Base-by-base conservation (phyloP, 2,888 invertebrate species). In the Limenitis camilla region DNA sequence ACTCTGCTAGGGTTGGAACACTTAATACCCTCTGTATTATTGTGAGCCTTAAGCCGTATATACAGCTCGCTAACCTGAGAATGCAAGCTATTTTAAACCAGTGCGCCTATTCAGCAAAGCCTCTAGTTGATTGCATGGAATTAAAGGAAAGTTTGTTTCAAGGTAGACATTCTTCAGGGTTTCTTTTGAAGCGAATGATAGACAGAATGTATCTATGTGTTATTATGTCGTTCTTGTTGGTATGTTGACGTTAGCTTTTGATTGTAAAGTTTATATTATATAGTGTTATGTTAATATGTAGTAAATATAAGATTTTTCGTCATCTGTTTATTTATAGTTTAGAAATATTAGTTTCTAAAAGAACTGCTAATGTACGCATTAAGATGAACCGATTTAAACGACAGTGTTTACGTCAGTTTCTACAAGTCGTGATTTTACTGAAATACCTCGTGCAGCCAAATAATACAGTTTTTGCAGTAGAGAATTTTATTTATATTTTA, bases 1-100 rank as follows among this genome's bases (percentile, higher is more conserved):
- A 60, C 60, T 62, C 53, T 49, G 44, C 52, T 60, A 52, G 58
- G 61, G 61, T 61, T 58, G 61, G 58, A 59, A 56, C 57, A 56
- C 56, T 62, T 58, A 55, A 58, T 59, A 60, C 58, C 55, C 61
- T 56, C 48, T 53, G 52, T 52, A 47, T 59, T 58, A 62, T 58
- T 59, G 55, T 56, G 44, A 42, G 40, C 45, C 51, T 44, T 53
- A 59, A 55, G 57, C 52, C 49, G 28, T 46, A 49, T 29, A 49
- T 43, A 55, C 52, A 49, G 49, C 54, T 52, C 52, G 42, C 49
- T 40, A 52, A 40, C 31, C 9, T 5, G 46, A 43, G 27, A 36
- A 9, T 19, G 41, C 46, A 47, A 19, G 31, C 49, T 41, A 49
- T 52, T 57, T 52, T 55, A 46, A 30, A 55, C 55, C 49, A 10